Percentiles rank a stretch among this genome's conserved stretches.
Evolutionary conservation across 1,140 invertebrate genomes (phyloP).

Genomic region (Ctenoplectra terminalis): DNA sequence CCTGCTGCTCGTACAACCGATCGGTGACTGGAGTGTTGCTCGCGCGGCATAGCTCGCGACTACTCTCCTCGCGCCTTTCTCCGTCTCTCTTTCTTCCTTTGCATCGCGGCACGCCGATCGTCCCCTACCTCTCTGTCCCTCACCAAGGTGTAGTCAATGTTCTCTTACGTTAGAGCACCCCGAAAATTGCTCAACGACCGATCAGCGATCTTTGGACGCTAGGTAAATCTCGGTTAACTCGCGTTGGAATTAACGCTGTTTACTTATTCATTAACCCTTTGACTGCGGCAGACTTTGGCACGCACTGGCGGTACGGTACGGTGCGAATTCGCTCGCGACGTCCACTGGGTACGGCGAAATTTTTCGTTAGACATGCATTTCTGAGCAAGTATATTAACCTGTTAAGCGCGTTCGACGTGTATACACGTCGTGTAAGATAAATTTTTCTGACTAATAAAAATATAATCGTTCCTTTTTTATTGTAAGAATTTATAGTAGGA

Average conservation of each 20-base stretch:
- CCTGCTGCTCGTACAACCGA: constrained; percentile 69
- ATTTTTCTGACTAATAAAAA: no score
- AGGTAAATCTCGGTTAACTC: neutral
- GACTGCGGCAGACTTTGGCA: no score
- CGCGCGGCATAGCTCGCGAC: constrained; percentile 64
- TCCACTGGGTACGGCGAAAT: no score
- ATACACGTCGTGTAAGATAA: no score
- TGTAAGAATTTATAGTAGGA: no score
- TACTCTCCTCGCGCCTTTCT: constrained; percentile 66
- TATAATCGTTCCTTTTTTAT: no score
- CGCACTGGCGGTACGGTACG: no score
- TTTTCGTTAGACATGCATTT: no score
- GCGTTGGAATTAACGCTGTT: neutral
- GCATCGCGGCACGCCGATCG: neutral
- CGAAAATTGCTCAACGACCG: constrained; percentile 39
- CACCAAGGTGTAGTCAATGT: neutral
- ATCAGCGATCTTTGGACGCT: neutral
- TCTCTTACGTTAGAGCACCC: neutral
- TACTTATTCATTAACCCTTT: no score
- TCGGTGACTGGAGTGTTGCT: constrained; percentile 77
- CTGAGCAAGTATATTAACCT: no score
- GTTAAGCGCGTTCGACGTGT: no score
- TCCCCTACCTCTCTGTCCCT: constrained; percentile 27
- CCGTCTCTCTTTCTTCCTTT: constrained; percentile 27
- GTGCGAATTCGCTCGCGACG: no score